Evolutionary conservation across 2,888 invertebrate genomes (phyloP), one percentile per base, ranked within the genome.

Genomic region (Podotricha telesiphe): DNA sequence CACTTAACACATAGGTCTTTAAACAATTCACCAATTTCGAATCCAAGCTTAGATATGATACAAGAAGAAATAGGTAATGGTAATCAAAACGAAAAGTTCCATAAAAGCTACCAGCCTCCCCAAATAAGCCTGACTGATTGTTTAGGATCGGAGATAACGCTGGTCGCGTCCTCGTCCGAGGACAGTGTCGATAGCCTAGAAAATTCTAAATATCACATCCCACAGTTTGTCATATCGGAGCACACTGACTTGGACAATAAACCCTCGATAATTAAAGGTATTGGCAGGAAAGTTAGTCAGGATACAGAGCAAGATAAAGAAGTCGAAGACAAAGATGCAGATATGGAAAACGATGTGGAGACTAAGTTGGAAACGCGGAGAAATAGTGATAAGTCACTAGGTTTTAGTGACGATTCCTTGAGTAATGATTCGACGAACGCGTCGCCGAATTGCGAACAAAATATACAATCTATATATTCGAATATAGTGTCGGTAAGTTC

Each of bases 91-190:
- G 75, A 79, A 0, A 79, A 77, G 55, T 80, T 80, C 63, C 87
- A 79, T 73, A 82, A 85, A 80, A 69, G 84, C 79, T 71, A 83
- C 78, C 84, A 84, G 34, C 82, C 56, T 4, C 98, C 98, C 0
- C 98, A 98, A 86, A 98, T 98, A 71, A 98, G 97, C 77, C 94
- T 98, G 11, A 98, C 98, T 0, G 98, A 98, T 83, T 98, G 98
- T 65, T 94, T 97, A 65, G 98, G 98, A 0, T 96, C 96, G 7
- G 96, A 97, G 86, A 95, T 97, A 0, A 97, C 97, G 0, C 81
- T 97, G 2, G 96, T 97, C 0, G 96, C 96, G 0, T 96, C 96
- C 0, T 96, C 96, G 0, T 96, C 96, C 0, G 95, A 95, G 72
- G 96, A 96, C 71, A 95, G 95, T 58, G 95, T 95, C 87, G 96